Conservation (phyloP, 2,113 vertebrate genomes). For the Smithornis capensis region DNA sequence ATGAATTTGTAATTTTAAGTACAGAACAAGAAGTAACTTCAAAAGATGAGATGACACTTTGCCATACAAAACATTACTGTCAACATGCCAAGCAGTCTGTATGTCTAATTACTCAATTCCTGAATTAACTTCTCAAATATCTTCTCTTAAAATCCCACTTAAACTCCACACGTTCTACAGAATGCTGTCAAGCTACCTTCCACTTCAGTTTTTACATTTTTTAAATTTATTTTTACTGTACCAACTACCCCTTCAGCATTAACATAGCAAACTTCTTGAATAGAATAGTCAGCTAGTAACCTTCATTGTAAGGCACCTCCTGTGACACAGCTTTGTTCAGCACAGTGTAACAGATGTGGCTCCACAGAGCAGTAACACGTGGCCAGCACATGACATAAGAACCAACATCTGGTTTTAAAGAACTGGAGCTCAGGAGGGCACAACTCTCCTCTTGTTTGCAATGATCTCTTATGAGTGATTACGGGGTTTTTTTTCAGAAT, state of each 20-base stretch:
- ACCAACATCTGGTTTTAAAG: background rate
- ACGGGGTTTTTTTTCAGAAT: background rate
- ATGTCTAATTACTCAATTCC: background rate
- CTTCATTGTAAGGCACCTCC: background rate
- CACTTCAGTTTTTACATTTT: background rate
- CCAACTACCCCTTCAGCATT: background rate
- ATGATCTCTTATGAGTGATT: background rate
- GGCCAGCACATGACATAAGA: background rate
- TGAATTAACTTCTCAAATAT: background rate
- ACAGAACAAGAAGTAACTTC: background rate
- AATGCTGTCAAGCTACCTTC: background rate
- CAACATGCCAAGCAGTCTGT: background rate
- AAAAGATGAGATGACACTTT: background rate
- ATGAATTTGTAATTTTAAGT: background rate
- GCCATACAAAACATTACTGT: background rate
- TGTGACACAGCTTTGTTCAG: fast-evolving
- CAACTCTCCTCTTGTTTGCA: background rate
- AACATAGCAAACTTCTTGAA: background rate
- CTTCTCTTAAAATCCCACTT: background rate
- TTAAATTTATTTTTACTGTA: background rate
- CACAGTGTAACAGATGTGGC: fast-evolving
- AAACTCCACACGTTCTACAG: background rate
- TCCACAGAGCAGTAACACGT: background rate
- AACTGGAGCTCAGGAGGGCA: background rate
- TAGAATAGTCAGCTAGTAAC: background rate